Percentiles rank a stretch among this genome's conserved stretches.
phyloP scores from a whole-genome alignment of 2,888 invertebrate genomes.

The Nebria salina region DNA sequence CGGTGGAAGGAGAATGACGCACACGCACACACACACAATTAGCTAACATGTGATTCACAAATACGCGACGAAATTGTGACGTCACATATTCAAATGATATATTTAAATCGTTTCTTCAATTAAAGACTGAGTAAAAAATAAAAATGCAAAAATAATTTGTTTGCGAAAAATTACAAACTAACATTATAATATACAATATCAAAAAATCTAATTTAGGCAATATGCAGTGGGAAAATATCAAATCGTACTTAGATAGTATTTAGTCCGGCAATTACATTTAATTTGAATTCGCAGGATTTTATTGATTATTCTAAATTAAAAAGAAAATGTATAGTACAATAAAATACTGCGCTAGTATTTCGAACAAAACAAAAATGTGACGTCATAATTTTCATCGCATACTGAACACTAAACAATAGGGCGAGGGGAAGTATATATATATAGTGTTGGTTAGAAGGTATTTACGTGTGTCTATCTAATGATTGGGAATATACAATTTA shows the following conservation, averaged over 20 bases:
- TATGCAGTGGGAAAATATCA: background rate
- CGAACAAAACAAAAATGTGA: background rate
- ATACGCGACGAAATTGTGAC: slow-evolving; percentile 3
- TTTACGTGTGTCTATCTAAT: background rate
- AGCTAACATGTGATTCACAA: slow-evolving; percentile 24
- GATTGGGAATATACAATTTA: background rate
- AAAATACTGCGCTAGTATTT: background rate
- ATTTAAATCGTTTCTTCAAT: background rate
- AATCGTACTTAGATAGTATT: background rate
- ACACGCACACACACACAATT: slow-evolving; percentile 46
- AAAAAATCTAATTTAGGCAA: background rate
- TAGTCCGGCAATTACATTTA: background rate
- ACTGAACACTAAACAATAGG: background rate
- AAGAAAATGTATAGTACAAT: background rate
- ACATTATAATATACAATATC: background rate
- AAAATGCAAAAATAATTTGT: background rate
- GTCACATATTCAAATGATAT: background rate
- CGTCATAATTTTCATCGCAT: background rate
- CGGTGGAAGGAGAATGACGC: slow-evolving; percentile 48
- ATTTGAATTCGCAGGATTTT: too few species aligned
- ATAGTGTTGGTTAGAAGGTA: background rate
- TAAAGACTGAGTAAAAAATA: background rate
- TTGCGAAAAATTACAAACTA: background rate
- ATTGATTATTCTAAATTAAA: background rate
- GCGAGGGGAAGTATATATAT: background rate